phyloP scores from a whole-genome alignment of 1,140 invertebrate species.

The Cydia pomonella region DNA sequence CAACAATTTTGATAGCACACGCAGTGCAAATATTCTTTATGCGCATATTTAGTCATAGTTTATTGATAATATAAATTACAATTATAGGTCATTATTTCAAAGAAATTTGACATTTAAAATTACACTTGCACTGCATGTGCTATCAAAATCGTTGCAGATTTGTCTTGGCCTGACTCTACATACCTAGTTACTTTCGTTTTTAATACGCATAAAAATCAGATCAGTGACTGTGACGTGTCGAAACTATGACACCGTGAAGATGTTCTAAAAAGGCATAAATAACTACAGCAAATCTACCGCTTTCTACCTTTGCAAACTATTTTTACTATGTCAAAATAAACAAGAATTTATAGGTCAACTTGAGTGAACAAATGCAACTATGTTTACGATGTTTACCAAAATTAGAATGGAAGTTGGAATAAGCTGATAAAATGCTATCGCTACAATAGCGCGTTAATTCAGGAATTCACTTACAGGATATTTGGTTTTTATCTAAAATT shows the following conservation, averaged over 20 bases:
- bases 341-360: conserved; percentile 7
- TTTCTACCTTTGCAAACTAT: conserved; percentile 26
- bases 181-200: conserved; percentile 4
- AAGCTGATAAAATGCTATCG: conserved; percentile 22
- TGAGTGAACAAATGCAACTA: background rate
- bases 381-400: conserved; percentile 12
- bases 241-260: conserved; percentile 28
- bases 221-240: conserved; percentile 24
- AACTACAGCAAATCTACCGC: conserved; percentile 21
- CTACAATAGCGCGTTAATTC: conserved; percentile 20
- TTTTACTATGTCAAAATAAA: conserved; percentile 26
- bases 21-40: no score
- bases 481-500: conserved; percentile 53
- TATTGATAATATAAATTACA: no score
- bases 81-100: no score
- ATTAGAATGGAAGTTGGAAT: conserved; percentile 19
- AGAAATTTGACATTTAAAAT: no score
- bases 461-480: conserved; percentile 41
- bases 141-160: no score
- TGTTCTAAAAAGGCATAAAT: conserved; percentile 26
- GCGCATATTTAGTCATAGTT: no score
- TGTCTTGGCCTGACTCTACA: no score
- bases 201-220: conserved; percentile 18
- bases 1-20: no score
- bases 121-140: no score